These are phyloP conservation scores for Paracyclopina nana DNA, from an alignment of 1,140 invertebrate species.

Conservation along the genomic window DNA sequence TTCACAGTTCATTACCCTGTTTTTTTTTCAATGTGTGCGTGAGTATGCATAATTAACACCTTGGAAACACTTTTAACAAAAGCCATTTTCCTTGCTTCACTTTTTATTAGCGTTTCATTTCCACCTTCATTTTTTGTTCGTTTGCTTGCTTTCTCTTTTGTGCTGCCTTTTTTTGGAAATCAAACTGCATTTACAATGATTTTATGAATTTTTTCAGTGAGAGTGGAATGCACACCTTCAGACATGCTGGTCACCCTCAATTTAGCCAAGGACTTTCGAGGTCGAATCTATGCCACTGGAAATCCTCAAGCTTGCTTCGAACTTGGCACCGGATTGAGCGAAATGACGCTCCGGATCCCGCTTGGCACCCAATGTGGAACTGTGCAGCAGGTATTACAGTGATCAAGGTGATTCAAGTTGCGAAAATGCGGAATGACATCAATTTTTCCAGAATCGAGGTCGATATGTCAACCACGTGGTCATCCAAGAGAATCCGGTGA, in stretches of 20 bases:
- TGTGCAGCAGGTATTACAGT: conserved; percentile 25
- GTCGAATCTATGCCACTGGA: conserved; percentile 33
- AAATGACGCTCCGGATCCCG: conserved; percentile 30
- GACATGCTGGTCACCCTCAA: conserved; percentile 33
- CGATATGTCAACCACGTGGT: conserved; percentile 32
- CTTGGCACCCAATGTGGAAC: conserved; percentile 31
- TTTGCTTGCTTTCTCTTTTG: no score
- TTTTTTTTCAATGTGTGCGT: conserved; percentile 14
- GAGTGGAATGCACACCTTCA: conserved; percentile 32
- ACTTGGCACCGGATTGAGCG: conserved; percentile 29
- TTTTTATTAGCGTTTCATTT: no score
- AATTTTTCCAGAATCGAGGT: conserved; percentile 25
- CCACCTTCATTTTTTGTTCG: no score
- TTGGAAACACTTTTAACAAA: no score
- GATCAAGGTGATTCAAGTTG: background rate
- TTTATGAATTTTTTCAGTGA: no score
- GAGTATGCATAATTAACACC: no score
- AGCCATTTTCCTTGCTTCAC: no score
- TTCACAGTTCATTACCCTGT: conserved; percentile 2
- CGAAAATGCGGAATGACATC: conserved; percentile 4
- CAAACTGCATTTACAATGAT: no score
- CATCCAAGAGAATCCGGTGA: conserved; percentile 32
- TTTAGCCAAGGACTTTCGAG: conserved; percentile 31
- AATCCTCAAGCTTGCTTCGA: conserved; percentile 33
- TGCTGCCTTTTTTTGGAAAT: no score